Evolutionary conservation across 2,797 vertebrate genomes (phyloP).

Genomic region (Prionace glauca): DNA sequence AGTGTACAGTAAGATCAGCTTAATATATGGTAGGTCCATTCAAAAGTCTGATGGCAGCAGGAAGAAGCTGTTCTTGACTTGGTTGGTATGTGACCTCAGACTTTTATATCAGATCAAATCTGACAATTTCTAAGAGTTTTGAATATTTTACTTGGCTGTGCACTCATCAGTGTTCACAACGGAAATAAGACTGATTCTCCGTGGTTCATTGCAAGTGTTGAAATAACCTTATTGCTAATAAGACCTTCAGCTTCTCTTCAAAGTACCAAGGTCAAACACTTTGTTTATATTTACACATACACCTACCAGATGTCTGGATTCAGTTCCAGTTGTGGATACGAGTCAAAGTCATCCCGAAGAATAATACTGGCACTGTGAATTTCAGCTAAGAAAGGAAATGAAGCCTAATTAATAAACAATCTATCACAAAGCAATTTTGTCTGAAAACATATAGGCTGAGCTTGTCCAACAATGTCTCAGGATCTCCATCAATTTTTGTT

Average conservation of each 20-base stretch:
- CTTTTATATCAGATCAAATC: background rate
- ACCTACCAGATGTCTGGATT: constrained; percentile 85
- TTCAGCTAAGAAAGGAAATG: constrained; percentile 64
- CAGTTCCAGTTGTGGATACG: constrained; percentile 75
- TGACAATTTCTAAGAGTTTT: background rate
- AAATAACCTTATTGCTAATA: background rate
- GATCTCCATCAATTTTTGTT: background rate
- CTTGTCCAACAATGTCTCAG: constrained; percentile 1
- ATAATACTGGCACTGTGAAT: constrained; percentile 82
- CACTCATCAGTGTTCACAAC: background rate
- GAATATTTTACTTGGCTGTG: background rate
- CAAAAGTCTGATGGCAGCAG: no score
- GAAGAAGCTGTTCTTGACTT: no score
- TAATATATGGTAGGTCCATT: no score
- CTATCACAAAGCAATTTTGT: background rate
- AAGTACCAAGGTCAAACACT: constrained; percentile 19
- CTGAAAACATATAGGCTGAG: constrained; percentile 17
- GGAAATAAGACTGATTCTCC: background rate
- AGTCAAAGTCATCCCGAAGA: constrained; percentile 93
- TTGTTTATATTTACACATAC: constrained; percentile 44
- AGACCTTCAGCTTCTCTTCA: background rate
- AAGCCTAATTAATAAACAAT: constrained; percentile 29
- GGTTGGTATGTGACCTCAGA: no score
- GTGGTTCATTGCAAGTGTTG: background rate
- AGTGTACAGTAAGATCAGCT: no score